Evolutionary conservation across 2,888 invertebrate species (phyloP).

Genomic region (Lysandra bellargus): DNA sequence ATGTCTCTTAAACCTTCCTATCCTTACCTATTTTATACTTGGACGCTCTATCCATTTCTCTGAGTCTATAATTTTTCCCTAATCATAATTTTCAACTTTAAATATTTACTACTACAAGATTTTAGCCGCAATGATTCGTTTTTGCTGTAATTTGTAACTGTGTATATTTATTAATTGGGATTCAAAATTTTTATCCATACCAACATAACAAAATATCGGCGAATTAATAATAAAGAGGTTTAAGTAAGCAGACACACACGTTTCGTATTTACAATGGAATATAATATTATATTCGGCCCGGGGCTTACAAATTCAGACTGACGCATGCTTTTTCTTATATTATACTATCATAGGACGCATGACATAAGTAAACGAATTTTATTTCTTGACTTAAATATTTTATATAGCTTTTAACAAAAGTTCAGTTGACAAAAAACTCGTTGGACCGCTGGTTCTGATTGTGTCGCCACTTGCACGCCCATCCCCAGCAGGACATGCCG

Average conservation of each 20-base stretch:
- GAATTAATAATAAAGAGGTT: no score
- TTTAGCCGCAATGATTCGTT: background rate
- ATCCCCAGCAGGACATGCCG: slow-evolving; percentile 75
- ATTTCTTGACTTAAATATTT: background rate
- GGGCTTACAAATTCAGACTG: background rate
- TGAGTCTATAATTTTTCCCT: background rate
- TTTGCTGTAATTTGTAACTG: background rate
- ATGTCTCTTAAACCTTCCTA: no score
- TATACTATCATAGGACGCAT: background rate
- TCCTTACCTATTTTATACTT: background rate
- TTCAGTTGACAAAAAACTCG: slow-evolving; percentile 69
- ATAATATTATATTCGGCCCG: no score
- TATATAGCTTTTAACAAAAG: background rate
- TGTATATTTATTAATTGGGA: no score
- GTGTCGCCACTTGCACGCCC: slow-evolving; percentile 76
- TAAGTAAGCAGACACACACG: no score
- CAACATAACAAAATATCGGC: no score
- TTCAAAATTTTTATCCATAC: no score
- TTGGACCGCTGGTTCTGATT: slow-evolving; percentile 73
- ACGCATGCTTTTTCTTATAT: background rate
- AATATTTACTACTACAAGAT: background rate
- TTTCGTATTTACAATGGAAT: no score
- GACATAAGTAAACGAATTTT: background rate
- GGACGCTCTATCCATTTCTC: background rate
- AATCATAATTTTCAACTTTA: background rate